Percentiles rank a stretch among this genome's conserved stretches.
phyloP scores from a whole-genome alignment of 2,888 invertebrate genomes.

The Heliconius erato region DNA sequence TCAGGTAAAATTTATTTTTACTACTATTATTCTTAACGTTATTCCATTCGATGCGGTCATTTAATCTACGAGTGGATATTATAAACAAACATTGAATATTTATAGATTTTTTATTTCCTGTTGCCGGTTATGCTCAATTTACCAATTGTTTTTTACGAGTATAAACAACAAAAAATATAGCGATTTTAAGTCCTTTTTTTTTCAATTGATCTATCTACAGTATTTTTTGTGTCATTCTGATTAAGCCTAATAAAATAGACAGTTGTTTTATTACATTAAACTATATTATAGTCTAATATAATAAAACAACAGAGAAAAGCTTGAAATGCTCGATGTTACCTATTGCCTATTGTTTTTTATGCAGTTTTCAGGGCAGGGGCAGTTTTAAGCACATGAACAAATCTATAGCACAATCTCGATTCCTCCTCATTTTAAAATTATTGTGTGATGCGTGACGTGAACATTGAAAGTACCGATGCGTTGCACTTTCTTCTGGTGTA shows the following conservation, averaged over 20 bases:
- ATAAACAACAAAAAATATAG: background rate
- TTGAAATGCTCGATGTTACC: background rate
- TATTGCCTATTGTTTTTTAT: background rate
- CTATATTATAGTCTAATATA: background rate
- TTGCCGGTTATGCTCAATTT: background rate
- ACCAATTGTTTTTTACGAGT: background rate
- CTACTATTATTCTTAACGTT: slow-evolving; percentile 17
- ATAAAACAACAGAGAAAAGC: too few relatives aligned
- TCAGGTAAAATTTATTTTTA: slow-evolving; percentile 14
- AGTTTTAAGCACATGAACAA: background rate
- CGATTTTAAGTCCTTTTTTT: too few relatives aligned
- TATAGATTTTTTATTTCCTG: slow-evolving; percentile 23
- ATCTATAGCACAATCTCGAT: background rate
- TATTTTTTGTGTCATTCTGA: too few relatives aligned
- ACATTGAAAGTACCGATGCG: background rate
- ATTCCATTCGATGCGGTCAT: slow-evolving; percentile 9
- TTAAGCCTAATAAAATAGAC: too few relatives aligned
- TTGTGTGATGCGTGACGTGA: background rate
- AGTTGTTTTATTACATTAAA: too few relatives aligned
- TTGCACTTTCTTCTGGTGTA: background rate
- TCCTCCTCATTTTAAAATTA: background rate
- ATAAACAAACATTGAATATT: slow-evolving; percentile 15
- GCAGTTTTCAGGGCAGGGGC: background rate
- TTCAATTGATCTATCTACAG: too few relatives aligned
- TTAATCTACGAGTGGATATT: background rate